Percentiles rank a stretch among this genome's conserved stretches.
Conservation (phyloP, 1,140 invertebrate genomes). For the Apocrypta bakeri region DNA sequence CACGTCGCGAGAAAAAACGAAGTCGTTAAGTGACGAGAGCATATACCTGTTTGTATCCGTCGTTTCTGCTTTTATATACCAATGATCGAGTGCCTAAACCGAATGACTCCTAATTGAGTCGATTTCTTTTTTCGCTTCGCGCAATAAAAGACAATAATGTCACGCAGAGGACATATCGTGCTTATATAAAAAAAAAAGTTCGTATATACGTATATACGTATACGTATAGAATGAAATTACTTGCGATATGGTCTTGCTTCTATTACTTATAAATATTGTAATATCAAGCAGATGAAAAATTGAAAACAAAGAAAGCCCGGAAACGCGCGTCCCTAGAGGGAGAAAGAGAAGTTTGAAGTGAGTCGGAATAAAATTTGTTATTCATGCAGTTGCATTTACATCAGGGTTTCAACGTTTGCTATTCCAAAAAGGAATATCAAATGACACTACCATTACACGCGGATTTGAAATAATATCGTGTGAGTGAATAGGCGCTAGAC, state of each 20-base stretch:
- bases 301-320: slow-evolving; percentile 1
- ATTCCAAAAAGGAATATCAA: neutral
- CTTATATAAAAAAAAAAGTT: too few species aligned
- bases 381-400: slow-evolving; percentile 26
- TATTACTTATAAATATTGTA: neutral
- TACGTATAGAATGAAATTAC: too few species aligned
- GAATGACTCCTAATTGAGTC: too few species aligned
- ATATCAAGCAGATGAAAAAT: neutral
- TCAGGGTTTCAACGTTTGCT: neutral
- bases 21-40: neutral
- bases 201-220: too few species aligned
- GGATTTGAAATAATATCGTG: neutral
- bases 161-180: too few species aligned
- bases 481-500: neutral
- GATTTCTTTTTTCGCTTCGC: too few species aligned
- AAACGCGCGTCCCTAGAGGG: too few species aligned
- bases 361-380: slow-evolving; percentile 30
- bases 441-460: slow-evolving; percentile 9
- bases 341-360: neutral
- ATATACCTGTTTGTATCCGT: neutral
- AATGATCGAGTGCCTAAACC: neutral
- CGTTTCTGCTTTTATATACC: neutral
- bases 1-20: neutral
- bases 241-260: neutral
- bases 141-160: too few species aligned